A percentile compares a stretch with the other conserved stretches of the same genome.
These are phyloP conservation scores for Acromyrmex charruanus DNA, from an alignment of 1,140 invertebrate species.

Conservation along the genomic window DNA sequence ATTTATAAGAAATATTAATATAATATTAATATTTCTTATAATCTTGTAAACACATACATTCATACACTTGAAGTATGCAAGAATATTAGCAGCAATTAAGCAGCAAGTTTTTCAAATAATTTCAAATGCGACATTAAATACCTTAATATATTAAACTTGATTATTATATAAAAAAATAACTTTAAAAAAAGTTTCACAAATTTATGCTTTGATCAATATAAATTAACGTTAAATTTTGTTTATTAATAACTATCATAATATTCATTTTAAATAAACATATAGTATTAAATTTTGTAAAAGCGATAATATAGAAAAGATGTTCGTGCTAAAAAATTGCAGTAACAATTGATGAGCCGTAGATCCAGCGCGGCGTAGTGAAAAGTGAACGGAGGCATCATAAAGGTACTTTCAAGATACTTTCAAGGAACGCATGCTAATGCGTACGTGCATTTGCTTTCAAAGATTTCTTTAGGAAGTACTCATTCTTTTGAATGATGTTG, in stretches of 20 bases:
- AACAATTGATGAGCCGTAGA: constrained; percentile 24
- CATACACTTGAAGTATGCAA: neutral
- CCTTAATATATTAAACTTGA: neutral
- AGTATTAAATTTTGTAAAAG: neutral
- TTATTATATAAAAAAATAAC: neutral
- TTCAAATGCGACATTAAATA: neutral
- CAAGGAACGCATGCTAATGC: neutral
- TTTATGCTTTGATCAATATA: neutral
- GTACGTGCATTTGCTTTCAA: constrained; percentile 18
- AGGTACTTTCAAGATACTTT: constrained; percentile 30
- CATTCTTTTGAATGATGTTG: constrained; percentile 32
- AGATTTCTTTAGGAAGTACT: constrained; percentile 22
- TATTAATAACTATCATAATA: neutral
- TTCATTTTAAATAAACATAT: neutral
- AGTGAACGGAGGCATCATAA: constrained; percentile 37
- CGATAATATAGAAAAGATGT: neutral
- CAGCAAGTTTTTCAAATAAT: neutral
- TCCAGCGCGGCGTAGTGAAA: neutral
- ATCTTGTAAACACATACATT: neutral
- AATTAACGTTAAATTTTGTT: neutral
- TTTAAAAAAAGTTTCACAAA: neutral
- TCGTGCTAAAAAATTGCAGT: neutral
- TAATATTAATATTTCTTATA: neutral
- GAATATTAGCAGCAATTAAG: neutral
- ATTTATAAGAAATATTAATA: neutral